Conservation (phyloP, 2,113 vertebrate species). For the Brachypteracias leptosomus region DNA sequence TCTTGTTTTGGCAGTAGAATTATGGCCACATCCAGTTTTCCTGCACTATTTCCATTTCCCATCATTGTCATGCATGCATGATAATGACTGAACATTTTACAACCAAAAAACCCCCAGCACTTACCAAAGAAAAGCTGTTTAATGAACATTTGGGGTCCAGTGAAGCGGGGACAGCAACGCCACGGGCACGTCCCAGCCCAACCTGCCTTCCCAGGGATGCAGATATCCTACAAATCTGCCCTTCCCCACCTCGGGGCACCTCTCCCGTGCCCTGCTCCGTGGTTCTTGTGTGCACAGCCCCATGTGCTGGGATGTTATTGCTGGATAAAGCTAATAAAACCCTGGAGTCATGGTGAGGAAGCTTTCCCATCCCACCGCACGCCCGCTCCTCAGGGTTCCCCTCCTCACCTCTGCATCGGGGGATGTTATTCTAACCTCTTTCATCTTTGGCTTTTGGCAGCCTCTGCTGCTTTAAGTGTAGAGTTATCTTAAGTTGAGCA, state of each 20-base stretch:
- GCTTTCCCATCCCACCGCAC: slow-evolving; percentile 20
- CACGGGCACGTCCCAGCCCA: slow-evolving; percentile 19
- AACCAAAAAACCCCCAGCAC: background rate
- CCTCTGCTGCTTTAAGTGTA: slow-evolving; percentile 40
- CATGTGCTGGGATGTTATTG: slow-evolving; percentile 23
- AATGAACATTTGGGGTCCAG: background rate
- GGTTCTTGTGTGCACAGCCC: background rate
- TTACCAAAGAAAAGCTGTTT: slow-evolving; percentile 10
- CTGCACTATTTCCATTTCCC: background rate
- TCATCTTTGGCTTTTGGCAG: slow-evolving; percentile 63
- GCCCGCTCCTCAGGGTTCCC: slow-evolving; percentile 44
- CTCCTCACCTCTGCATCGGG: slow-evolving; percentile 54
- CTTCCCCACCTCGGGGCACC: slow-evolving; percentile 5
- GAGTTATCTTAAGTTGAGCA: slow-evolving; percentile 65
- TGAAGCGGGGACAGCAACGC: background rate
- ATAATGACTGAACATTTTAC: background rate
- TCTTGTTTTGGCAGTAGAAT: background rate
- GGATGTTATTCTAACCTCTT: slow-evolving; percentile 65
- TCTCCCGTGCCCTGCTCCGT: background rate
- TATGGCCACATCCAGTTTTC: background rate
- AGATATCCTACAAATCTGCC: slow-evolving; percentile 12
- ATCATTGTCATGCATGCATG: accelerated
- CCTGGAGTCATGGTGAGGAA: slow-evolving; percentile 3
- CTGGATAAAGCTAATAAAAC: slow-evolving; percentile 62
- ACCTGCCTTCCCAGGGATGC: slow-evolving; percentile 38